Evolutionary conservation across 2,113 vertebrate genomes (phyloP), one percentile per base, ranked within the genome.

Genomic region (Cyanistes caeruleus): DNA sequence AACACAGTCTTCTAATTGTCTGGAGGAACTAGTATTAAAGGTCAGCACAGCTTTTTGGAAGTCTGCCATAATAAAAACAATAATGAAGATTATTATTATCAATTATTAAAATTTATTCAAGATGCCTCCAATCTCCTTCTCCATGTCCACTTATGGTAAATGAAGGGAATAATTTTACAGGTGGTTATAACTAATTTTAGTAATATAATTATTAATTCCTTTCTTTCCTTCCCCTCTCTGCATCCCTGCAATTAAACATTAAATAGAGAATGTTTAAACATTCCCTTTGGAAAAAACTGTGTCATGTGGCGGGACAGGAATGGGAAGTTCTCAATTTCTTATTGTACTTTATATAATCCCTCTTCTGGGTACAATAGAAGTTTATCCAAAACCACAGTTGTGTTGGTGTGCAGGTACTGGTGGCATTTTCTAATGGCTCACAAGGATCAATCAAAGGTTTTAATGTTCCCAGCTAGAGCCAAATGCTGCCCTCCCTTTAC

Each of bases 261-360:
- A 65, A 83, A 53, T 56, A 52, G 30, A 68, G 70, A 62, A 94
- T n/a, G 63, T 91, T 94, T 94, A 95, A 93, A 87, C 70, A 58
- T 93, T 96, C 91, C 58, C 78, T 87, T 68, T 93, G 94, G 91
- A 96, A 97, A 95, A 73, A 93, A 33, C 5, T 72, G 20, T 94
- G 58, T 97, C 74, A 46, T 92, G 60, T 84, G 33, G 59, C 84
- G 74, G 84, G 89, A 84, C 73, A 92, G 95, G 91, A 95, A 97
- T 94, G 68, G 89, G 91, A 90, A 91, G 60, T 52, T 87, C 77
- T 76, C 62, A 0, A 4, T 84, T 82, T 52, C 74, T 85, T 44
- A 91, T 89, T 91, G 93, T 94, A 20, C 23, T 49, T 85, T 51
- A 15, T 82, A 31, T 52, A 91, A 73, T 69, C 51, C 9, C 43